Evolutionary conservation across 2,797 vertebrate species (phyloP).

Genomic region (Coregonus suidteri): DNA sequence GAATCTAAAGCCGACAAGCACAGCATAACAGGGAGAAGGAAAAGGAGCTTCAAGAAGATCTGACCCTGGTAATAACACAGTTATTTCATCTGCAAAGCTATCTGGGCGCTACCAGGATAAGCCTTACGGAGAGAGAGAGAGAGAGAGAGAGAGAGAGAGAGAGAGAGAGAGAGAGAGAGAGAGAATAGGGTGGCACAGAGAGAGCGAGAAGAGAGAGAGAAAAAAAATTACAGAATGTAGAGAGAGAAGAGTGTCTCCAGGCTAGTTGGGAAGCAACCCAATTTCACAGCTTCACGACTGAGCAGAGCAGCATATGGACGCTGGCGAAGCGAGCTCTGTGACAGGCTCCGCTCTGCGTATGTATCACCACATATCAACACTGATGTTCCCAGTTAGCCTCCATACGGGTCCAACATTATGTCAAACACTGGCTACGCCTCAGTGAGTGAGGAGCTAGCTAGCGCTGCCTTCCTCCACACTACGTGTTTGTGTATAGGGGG

Average conservation of each 20-base stretch:
- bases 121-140: slow-evolving; percentile 9
- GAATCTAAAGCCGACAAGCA: slow-evolving; percentile 55
- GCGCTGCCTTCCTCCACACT: slow-evolving; percentile 55
- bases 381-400: slow-evolving; percentile 81
- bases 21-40: slow-evolving; percentile 66
- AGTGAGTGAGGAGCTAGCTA: not conserved
- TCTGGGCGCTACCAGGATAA: slow-evolving; percentile 22
- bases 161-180: slow-evolving; percentile 51
- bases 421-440: slow-evolving; percentile 69
- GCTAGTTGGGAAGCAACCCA: slow-evolving; percentile 81
- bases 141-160: slow-evolving; percentile 27
- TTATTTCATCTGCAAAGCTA: slow-evolving; percentile 64
- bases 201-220: slow-evolving; percentile 19
- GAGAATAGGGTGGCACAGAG: slow-evolving; percentile 5
- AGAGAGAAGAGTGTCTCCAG: slow-evolving; percentile 69
- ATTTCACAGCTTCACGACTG: slow-evolving; percentile 86
- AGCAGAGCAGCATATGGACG: slow-evolving; percentile 81
- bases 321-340: slow-evolving; percentile 79
- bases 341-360: slow-evolving; percentile 69
- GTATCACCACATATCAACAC: slow-evolving; percentile 77
- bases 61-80: slow-evolving; percentile 78
- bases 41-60: slow-evolving; percentile 68
- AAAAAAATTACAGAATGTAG: slow-evolving; percentile 54
- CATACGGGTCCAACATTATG: slow-evolving; percentile 80
- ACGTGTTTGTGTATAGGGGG: not conserved